These are phyloP conservation scores for Drosophila melanocephala DNA, from an alignment of 2,888 invertebrate species.

Conservation along the genomic window DNA sequence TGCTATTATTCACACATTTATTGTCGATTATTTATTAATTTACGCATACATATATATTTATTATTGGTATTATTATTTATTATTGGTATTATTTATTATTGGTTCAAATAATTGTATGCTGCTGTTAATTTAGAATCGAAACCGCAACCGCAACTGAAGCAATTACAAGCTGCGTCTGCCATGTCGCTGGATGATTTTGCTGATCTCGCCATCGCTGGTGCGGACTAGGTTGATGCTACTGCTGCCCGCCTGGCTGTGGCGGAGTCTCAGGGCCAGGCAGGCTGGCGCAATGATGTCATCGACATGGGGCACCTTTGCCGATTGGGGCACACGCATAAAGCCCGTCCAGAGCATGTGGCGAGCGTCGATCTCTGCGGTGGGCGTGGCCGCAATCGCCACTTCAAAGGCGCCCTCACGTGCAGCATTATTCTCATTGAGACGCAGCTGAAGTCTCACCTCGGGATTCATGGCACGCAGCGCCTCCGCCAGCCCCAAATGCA, in stretches of 20 bases:
- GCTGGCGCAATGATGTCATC: conserved; percentile 66
- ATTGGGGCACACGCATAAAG: conserved; percentile 47
- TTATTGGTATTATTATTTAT: too few species aligned
- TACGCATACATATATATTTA: too few species aligned
- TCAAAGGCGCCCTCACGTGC: conserved; percentile 76
- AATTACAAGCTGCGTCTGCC: conserved; percentile 2
- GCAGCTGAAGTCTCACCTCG: conserved; percentile 58
- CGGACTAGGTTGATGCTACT: conserved; percentile 39
- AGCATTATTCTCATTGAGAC: conserved; percentile 61
- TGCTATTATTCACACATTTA: too few species aligned
- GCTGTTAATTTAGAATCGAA: neutral
- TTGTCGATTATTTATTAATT: too few species aligned
- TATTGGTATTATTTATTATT: neutral
- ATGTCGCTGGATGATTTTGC: conserved; percentile 33
- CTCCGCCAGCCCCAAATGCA: conserved; percentile 65
- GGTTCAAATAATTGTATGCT: neutral
- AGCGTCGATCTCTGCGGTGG: conserved; percentile 34
- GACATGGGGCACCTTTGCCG: conserved; percentile 74
- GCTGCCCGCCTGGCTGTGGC: conserved; percentile 37
- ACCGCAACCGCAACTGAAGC: conserved; percentile 2
- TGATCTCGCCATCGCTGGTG: conserved; percentile 36
- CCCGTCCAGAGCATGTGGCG: conserved; percentile 73
- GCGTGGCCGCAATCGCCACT: conserved; percentile 56
- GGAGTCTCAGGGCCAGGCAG: conserved; percentile 46
- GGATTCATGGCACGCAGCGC: conserved; percentile 60